phyloP scores from a whole-genome alignment of 2,888 invertebrate genomes.

The Conistra vaccinii region DNA sequence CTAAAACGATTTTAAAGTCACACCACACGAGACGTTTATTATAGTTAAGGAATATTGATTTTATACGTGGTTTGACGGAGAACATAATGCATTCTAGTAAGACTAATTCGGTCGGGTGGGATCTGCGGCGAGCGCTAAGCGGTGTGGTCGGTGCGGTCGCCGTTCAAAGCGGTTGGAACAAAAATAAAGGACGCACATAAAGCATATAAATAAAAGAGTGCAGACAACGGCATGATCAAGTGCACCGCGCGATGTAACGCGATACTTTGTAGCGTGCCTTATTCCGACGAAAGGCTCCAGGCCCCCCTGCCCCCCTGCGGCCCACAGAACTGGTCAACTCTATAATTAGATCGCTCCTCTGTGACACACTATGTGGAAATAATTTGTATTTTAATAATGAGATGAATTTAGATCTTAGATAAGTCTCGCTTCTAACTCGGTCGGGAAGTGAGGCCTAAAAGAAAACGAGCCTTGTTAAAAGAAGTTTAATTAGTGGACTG shows the following conservation, averaged over 20 bases:
- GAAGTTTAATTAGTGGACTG: slow-evolving; percentile 18
- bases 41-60: slow-evolving; percentile 78
- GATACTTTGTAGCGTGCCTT: slow-evolving; percentile 85
- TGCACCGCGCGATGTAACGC: slow-evolving; percentile 87
- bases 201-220: slow-evolving; percentile 83
- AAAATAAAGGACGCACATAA: slow-evolving; percentile 78
- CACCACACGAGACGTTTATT: slow-evolving; percentile 72
- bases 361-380: slow-evolving; percentile 69
- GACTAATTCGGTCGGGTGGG: slow-evolving; percentile 72
- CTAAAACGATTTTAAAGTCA: slow-evolving; percentile 65
- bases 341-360: slow-evolving; percentile 81
- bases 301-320: slow-evolving; percentile 57
- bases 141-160: slow-evolving; percentile 82
- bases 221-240: slow-evolving; percentile 88
- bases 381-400: slow-evolving; percentile 67
- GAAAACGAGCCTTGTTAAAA: slow-evolving; percentile 37
- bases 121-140: slow-evolving; percentile 81
- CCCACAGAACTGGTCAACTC: slow-evolving; percentile 72
- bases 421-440: slow-evolving; percentile 36
- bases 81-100: slow-evolving; percentile 70
- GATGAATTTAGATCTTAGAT: slow-evolving; percentile 64
- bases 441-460: slow-evolving; percentile 21
- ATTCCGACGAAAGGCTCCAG: slow-evolving; percentile 71
- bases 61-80: slow-evolving; percentile 74
- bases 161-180: slow-evolving; percentile 81